Base-by-base conservation (phyloP, 2,797 vertebrate species). In the Halcyon leucocephala region DNA sequence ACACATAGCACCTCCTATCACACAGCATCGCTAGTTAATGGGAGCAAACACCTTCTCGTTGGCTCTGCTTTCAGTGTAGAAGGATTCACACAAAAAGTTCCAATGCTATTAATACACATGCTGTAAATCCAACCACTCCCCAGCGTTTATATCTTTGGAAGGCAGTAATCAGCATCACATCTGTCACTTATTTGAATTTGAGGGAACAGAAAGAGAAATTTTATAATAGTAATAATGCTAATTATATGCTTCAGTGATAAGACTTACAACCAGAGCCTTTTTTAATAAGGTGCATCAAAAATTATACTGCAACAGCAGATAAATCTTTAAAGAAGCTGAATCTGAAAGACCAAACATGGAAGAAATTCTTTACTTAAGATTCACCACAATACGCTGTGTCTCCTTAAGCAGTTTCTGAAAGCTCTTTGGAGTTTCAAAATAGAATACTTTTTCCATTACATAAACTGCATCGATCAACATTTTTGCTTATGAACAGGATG, bases 51-150 rank as follows among this genome's bases (percentile, higher is more conserved):
- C 10, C 14, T 35, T 64, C 66, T 37, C 16, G 29, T 6, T 2
- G 6, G 5, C 37, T 79, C 54, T 83, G 60, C 55, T 69, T 71
- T 81, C 26, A 25, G 54, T 2, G 17, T 9, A 78, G 51, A 60
- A 52, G 8, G 8, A 83, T 31, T 85, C 35, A 54, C 12, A 62
- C 16, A 70, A 69, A 69, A 67, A 17, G 39, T 42, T 31, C 28
- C 35, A 26, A 2, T 6, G 16, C 7, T 14, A 37, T 60, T 17
- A 84, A 64, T 7, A 57, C 2, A 10, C 2, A 1, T 9, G 3
- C 17, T 80, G 18, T 1, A 80, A 55, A 3, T 17, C 28, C 21
- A 86, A 14, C 2, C 8, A 10, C 10, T 51, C 46, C 65, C 20
- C 11, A 18, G 11, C 12, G 29, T 26, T 64, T 48, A 5, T 0